phyloP scores from a whole-genome alignment of 2,113 vertebrate genomes.

The Oreochromis tanganicae region DNA sequence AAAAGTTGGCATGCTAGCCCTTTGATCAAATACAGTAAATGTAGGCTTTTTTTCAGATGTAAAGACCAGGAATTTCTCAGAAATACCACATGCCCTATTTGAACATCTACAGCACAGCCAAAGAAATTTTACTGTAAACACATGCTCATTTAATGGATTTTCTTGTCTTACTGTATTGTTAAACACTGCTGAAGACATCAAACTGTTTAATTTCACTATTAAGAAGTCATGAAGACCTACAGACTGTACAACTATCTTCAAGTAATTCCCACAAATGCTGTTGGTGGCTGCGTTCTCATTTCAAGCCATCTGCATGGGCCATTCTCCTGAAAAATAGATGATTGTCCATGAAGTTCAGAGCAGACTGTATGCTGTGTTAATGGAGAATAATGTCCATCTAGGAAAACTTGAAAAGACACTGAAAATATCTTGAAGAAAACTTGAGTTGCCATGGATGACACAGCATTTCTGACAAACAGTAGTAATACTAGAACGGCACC shows the following conservation, averaged over 20 bases:
- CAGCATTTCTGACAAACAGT: neutral
- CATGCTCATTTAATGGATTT: neutral
- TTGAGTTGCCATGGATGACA: neutral
- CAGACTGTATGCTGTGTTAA: neutral
- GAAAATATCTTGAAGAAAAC: neutral
- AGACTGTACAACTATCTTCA: neutral
- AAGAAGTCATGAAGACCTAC: neutral
- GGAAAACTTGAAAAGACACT: neutral
- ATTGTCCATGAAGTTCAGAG: neutral
- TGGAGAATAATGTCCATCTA: neutral
- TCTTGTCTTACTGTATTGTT: neutral
- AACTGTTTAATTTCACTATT: neutral
- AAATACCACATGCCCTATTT: neutral
- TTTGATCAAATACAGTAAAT: neutral
- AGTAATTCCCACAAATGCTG: neutral
- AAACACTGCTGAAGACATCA: neutral
- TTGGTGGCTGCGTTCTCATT: neutral
- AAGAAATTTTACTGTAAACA: neutral
- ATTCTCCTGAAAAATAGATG: neutral
- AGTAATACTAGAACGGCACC: neutral
- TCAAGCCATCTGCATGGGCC: neutral
- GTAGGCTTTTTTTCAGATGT: neutral
- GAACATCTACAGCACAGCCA: neutral
- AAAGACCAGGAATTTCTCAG: neutral
- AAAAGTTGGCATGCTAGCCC: neutral